Conservation (phyloP, 2,113 vertebrate genomes). For the Petromus typicus region DNA sequence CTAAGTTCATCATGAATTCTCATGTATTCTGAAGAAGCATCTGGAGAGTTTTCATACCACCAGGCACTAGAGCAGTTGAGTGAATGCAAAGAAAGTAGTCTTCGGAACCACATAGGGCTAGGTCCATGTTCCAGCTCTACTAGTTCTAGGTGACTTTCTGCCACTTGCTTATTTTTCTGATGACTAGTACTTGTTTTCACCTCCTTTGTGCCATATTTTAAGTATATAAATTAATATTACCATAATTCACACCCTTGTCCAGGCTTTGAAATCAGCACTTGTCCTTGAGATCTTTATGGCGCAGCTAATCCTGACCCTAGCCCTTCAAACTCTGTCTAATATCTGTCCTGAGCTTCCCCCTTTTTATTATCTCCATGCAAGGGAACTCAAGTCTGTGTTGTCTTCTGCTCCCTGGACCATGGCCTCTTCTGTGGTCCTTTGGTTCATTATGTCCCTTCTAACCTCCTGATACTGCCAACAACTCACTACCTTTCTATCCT, state of each 20-base stretch:
- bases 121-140: neutral
- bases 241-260: neutral
- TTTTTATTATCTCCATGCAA: neutral
- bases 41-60: neutral
- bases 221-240: neutral
- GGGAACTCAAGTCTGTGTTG: neutral
- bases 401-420: neutral
- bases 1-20: neutral
- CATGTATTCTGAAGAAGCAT: neutral
- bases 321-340: neutral
- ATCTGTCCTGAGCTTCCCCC: neutral
- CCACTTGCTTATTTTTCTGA: neutral
- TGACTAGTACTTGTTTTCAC: neutral
- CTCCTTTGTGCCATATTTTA: neutral
- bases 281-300: neutral
- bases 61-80: neutral
- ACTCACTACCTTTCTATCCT: no score
- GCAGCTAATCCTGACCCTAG: neutral
- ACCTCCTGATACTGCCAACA: neutral
- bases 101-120: neutral
- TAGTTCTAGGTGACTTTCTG: neutral
- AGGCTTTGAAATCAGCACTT: neutral
- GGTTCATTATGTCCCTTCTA: neutral
- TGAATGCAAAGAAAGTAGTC: neutral
- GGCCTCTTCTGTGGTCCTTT: neutral